Evolutionary conservation across 2,888 invertebrate species (phyloP).

Genomic region (Drosophila lutescens): DNA sequence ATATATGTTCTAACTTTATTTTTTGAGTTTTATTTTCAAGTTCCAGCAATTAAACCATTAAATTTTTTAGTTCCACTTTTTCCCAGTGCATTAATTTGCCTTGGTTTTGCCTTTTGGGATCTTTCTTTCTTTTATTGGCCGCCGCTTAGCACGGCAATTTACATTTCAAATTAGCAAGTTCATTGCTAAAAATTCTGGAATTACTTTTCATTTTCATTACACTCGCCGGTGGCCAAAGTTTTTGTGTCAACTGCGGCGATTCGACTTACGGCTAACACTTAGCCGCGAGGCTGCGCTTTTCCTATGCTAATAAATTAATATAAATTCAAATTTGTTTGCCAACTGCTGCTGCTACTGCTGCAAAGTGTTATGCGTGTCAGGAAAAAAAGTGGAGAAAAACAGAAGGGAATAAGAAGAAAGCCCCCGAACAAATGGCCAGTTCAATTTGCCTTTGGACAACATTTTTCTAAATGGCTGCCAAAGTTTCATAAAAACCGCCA

Average conservation of each 20-base stretch:
- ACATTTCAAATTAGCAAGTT: constrained; percentile 80
- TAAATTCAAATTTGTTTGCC: constrained; percentile 83
- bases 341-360: constrained; percentile 74
- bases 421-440: constrained; percentile 39
- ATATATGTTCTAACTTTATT: no score
- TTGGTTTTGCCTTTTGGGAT: constrained; percentile 4
- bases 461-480: constrained; percentile 67
- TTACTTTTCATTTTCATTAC: constrained; percentile 78
- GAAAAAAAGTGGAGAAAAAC: constrained; percentile 34
- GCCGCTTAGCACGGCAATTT: constrained; percentile 70
- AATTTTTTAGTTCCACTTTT: background rate
- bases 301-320: constrained; percentile 84
- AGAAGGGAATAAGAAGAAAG: constrained; percentile 9
- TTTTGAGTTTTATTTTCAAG: no score
- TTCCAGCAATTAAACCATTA: background rate
- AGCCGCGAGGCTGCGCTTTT: constrained; percentile 63
- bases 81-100: constrained; percentile 30
- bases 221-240: constrained; percentile 42
- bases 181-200: constrained; percentile 74
- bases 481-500: constrained; percentile 72
- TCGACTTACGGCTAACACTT: constrained; percentile 23
- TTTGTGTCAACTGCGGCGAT: constrained; percentile 45
- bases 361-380: constrained; percentile 77
- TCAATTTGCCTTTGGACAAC: constrained; percentile 48
- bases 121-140: constrained; percentile 50